Percentiles rank a stretch among this genome's conserved stretches.
phyloP scores from a whole-genome alignment of 2,888 invertebrate species.

The Ischnura elegans region DNA sequence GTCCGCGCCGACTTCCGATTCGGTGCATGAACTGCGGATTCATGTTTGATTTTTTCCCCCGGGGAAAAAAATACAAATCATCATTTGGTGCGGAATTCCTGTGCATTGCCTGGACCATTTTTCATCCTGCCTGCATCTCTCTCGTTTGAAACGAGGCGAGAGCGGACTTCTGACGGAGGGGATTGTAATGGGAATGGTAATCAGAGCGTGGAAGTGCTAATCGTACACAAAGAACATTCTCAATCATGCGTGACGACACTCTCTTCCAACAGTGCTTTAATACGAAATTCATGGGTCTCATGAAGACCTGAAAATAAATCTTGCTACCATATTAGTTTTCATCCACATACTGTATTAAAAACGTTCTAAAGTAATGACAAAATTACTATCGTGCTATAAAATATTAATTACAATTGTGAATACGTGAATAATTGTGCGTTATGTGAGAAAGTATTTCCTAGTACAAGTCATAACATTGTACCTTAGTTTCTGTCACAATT shows the following conservation, averaged over 20 bases:
- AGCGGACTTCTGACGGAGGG: not conserved
- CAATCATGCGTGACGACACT: too few relatives aligned
- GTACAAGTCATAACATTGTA: too few relatives aligned
- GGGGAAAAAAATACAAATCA: constrained; percentile 20
- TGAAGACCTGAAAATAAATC: not conserved
- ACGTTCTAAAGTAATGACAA: too few relatives aligned
- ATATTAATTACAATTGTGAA: too few relatives aligned
- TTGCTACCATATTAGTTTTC: too few relatives aligned
- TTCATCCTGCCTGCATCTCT: not conserved
- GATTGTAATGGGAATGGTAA: not conserved
- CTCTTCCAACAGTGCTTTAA: not conserved
- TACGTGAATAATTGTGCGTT: too few relatives aligned
- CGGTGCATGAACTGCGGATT: not conserved
- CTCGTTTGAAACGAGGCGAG: not conserved
- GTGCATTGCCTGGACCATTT: not conserved
- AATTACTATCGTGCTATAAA: too few relatives aligned
- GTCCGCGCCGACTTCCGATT: not conserved
- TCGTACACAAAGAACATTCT: too few relatives aligned
- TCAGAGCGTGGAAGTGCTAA: constrained; percentile 16
- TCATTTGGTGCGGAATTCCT: not conserved
- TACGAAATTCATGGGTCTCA: not conserved
- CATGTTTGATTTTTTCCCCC: not conserved
- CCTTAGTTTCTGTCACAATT: too few relatives aligned
- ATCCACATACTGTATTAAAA: too few relatives aligned
- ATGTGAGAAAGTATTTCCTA: too few relatives aligned